phyloP scores from a whole-genome alignment of 1,140 invertebrate genomes.

The Drosophila mojavensis region DNA sequence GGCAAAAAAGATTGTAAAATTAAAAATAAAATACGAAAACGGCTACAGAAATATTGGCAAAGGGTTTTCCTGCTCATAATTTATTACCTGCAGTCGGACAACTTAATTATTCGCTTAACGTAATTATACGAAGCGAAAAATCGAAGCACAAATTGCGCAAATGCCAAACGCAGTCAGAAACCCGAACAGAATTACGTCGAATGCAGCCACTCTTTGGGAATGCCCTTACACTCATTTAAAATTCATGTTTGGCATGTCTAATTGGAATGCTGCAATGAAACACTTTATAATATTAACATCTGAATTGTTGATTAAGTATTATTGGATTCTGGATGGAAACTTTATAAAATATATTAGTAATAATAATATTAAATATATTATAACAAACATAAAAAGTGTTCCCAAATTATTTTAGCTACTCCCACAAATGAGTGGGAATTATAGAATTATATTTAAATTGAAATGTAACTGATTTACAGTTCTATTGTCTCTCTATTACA shows the following conservation, averaged over 20 bases:
- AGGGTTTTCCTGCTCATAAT: constrained; percentile 58
- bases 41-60: constrained; percentile 42
- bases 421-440: too few relatives aligned
- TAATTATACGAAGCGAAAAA: constrained; percentile 66
- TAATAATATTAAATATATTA: too few relatives aligned
- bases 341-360: too few relatives aligned
- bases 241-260: neutral
- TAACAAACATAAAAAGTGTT: too few relatives aligned
- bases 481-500: too few relatives aligned
- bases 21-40: constrained; percentile 7
- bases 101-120: constrained; percentile 76
- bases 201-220: neutral
- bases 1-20: neutral
- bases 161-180: constrained; percentile 35
- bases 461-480: too few relatives aligned
- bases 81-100: constrained; percentile 69
- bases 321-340: too few relatives aligned
- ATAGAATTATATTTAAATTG: too few relatives aligned
- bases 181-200: constrained; percentile 7
- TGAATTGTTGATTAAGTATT: too few relatives aligned
- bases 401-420: too few relatives aligned
- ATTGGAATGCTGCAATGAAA: neutral
- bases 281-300: too few relatives aligned
- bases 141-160: constrained; percentile 58
- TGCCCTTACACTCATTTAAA: neutral